Evolutionary conservation across 2,888 invertebrate genomes (phyloP).

Genomic region (Eupithecia exiguata): DNA sequence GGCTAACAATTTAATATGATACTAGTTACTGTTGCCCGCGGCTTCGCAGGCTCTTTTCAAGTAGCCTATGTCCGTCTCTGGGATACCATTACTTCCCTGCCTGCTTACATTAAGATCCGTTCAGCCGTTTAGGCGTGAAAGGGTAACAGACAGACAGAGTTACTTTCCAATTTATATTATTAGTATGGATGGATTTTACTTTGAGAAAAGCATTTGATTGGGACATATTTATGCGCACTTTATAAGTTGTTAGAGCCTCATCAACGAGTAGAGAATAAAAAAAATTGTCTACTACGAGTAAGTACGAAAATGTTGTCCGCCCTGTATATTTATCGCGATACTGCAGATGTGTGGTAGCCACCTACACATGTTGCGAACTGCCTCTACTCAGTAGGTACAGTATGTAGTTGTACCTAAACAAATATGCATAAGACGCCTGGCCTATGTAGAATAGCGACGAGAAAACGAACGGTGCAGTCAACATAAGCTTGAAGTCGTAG

Average conservation of each 20-base stretch:
- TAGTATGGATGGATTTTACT: too few relatives aligned
- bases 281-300: background rate
- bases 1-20: background rate
- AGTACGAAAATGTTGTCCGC: background rate
- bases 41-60: too few relatives aligned
- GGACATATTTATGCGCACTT: background rate
- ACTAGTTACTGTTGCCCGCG: too few relatives aligned
- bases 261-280: background rate
- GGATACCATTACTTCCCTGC: too few relatives aligned
- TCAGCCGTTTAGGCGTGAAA: too few relatives aligned
- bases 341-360: conserved; percentile 5
- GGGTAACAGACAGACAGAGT: too few relatives aligned
- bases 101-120: too few relatives aligned
- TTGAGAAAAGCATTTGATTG: too few relatives aligned
- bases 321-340: background rate
- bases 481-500: background rate
- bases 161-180: too few relatives aligned
- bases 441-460: background rate
- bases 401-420: background rate
- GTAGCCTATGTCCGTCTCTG: too few relatives aligned
- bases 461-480: background rate
- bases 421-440: background rate
- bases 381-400: background rate
- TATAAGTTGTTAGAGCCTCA: background rate
- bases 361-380: conserved; percentile 4